Evolutionary conservation across 2,888 invertebrate genomes (phyloP).

Genomic region (Athetis lepigone): DNA sequence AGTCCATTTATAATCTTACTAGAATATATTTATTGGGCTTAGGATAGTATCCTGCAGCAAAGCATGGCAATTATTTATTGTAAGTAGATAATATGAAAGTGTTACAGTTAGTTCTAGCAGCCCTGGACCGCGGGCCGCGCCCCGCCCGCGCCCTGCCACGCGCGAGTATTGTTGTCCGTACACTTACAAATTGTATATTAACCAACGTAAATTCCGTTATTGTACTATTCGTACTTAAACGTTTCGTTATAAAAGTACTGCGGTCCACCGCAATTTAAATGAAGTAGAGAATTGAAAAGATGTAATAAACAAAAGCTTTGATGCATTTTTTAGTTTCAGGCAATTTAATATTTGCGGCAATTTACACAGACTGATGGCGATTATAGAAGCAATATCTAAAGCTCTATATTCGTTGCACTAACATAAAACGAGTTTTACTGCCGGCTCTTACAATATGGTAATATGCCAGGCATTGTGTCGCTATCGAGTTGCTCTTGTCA

Average conservation of each 20-base stretch:
- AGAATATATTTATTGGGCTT: slow-evolving; percentile 1
- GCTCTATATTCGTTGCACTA: slow-evolving; percentile 41
- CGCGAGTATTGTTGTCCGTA: slow-evolving; percentile 69
- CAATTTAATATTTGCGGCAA: slow-evolving; percentile 42
- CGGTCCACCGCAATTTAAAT: slow-evolving; percentile 38
- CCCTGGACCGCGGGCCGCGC: slow-evolving; percentile 69
- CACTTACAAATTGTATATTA: slow-evolving; percentile 63
- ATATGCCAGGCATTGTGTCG: slow-evolving; percentile 81
- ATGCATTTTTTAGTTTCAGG: slow-evolving; percentile 18
- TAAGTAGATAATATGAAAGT: slow-evolving; percentile 22
- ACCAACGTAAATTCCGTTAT: slow-evolving; percentile 55
- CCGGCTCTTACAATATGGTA: slow-evolving; percentile 71
- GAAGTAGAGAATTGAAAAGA: slow-evolving; percentile 28
- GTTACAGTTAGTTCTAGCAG: slow-evolving; percentile 53
- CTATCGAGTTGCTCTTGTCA: slow-evolving; percentile 75
- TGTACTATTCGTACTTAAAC: slow-evolving; percentile 43
- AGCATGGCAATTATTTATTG: slow-evolving; percentile 18
- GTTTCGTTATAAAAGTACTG: slow-evolving; percentile 26
- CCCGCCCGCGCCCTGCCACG: slow-evolving; percentile 71
- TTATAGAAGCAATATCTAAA: slow-evolving; percentile 39
- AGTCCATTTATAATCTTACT: slow-evolving; percentile 3
- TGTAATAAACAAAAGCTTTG: slow-evolving; percentile 9
- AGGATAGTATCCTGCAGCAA: not conserved
- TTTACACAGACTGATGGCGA: slow-evolving; percentile 15
- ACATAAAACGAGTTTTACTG: slow-evolving; percentile 62